Percentiles rank a stretch among this genome's conserved stretches.
phyloP scores from a whole-genome alignment of 2,797 vertebrate species.

The Crax fasciolata region DNA sequence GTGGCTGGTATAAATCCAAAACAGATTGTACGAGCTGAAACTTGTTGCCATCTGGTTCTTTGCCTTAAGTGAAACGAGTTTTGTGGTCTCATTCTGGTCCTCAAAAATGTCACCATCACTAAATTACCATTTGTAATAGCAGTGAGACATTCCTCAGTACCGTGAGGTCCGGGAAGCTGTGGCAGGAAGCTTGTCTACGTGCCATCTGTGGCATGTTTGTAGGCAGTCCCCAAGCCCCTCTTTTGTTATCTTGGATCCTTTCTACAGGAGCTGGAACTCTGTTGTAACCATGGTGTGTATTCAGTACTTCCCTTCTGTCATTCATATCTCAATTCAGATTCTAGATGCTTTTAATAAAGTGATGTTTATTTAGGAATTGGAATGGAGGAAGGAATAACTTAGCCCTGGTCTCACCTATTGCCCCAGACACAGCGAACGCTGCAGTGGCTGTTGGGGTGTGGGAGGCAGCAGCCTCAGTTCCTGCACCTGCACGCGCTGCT shows the following conservation, averaged over 20 bases:
- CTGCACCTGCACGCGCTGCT: fast-evolving
- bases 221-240: conserved; percentile 37
- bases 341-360: background rate
- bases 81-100: conserved; percentile 62
- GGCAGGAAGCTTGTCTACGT: conserved; percentile 31
- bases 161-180: background rate
- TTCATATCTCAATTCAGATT: background rate
- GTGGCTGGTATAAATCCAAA: conserved; percentile 32
- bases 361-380: background rate
- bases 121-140: conserved; percentile 33
- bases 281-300: background rate
- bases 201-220: conserved; percentile 45
- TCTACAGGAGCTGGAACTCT: conserved; percentile 2
- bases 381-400: background rate
- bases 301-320: background rate
- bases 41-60: conserved; percentile 54
- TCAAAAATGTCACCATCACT: conserved; percentile 48
- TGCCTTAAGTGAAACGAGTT: conserved; percentile 55
- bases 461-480: background rate
- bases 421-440: fast-evolving
- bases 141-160: conserved; percentile 21
- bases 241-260: conserved; percentile 12
- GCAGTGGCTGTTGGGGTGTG: fast-evolving
- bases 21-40: conserved; percentile 34
- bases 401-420: fast-evolving